Evolutionary conservation across 2,113 vertebrate genomes (phyloP).

Genomic region (Phylloscopus whistleri): DNA sequence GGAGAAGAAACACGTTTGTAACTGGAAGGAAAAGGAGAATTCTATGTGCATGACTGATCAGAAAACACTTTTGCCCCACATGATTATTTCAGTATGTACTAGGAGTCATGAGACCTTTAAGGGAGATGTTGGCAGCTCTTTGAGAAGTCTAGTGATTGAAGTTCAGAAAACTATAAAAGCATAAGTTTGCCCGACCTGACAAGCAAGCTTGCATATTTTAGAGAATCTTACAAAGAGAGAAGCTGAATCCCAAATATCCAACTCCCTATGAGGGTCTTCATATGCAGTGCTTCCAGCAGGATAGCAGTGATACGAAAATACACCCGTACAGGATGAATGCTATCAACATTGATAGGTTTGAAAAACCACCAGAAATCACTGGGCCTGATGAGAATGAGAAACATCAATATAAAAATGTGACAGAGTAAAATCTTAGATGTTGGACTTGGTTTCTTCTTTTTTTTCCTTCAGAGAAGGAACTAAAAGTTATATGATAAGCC

Average conservation of each 20-base stretch:
- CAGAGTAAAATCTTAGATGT: neutral
- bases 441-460: neutral
- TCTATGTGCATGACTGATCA: neutral
- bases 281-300: neutral
- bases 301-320: neutral
- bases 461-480: neutral
- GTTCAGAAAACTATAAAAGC: neutral
- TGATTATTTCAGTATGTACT: neutral
- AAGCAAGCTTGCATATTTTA: neutral
- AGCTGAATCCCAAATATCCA: neutral
- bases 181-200: neutral
- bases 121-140: neutral
- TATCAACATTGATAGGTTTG: neutral
- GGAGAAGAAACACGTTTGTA: slow-evolving; percentile 13
- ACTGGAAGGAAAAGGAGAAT: neutral
- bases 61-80: neutral
- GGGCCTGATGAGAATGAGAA: neutral
- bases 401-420: neutral
- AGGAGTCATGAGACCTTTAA: neutral
- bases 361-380: neutral
- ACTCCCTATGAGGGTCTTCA: neutral
- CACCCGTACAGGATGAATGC: neutral
- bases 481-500: neutral
- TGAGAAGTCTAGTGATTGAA: neutral
- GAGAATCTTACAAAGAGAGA: neutral